Base-by-base conservation (phyloP, 2,113 vertebrate species). In the Lichenostomus cassidix region DNA sequence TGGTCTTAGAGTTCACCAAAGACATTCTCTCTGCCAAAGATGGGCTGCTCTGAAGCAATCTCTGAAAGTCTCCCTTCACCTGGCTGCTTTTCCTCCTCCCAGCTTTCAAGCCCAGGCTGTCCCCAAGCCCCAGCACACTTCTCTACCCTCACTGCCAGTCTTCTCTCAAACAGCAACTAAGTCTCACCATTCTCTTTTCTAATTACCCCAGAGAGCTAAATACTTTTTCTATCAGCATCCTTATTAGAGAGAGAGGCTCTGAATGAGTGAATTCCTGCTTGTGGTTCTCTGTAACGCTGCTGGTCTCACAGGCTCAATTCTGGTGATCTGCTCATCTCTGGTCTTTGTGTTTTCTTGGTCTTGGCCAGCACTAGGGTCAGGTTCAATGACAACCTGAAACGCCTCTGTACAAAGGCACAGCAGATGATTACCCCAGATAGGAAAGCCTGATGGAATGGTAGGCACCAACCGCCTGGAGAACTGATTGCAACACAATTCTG, bases 351-450 rank as follows among this genome's bases (percentile, higher is more conserved):
- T 89, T 84, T 31, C 69, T 68, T 64, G 71, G 27, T 52, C 67
- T 53, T 39, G 24, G 29, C 18, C 44, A 44, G 21, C 0, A 0
- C 58, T 42, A 28, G 35, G 39, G 15, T 70, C 42, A 63, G 21
- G 20, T 46, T 69, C 37, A n/a, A 10, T 11, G 27, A 58, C 53
- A 80, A 70, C 11, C 12, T 27, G 20, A 83, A 87, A 95, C 76
- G 11, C 20, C 50, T 55, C 37, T 83, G 22, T 13, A 76, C 25
- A 49, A 90, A 89, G 31, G 23, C 41, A 55, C 39, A 64, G 22
- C 28, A 79, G 78, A 59, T 17, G 5, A 76, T 12, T 62, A 58
- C 14, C 9, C 42, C 18, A 58, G 37, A 49, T 11, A 12, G n/a
- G 62, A 94, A 82, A 78, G 28, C 15, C 28, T 52, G n/a, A 67